A percentile compares a stretch with the other conserved stretches of the same genome.
phyloP scores from a whole-genome alignment of 2,797 vertebrate species.

The Sebastes steindachneri region DNA sequence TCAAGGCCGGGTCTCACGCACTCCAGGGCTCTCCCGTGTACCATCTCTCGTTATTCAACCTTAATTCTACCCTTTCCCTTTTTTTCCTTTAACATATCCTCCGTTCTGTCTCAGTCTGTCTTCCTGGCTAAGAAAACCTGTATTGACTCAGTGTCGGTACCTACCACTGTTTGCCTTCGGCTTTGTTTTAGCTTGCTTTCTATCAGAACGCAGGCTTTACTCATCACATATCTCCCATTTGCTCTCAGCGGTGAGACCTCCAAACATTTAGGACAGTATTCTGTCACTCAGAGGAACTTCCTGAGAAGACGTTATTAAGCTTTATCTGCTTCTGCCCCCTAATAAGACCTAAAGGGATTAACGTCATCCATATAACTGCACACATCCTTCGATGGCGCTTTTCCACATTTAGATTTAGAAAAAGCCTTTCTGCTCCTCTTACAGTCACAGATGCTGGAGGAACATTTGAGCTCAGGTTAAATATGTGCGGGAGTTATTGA shows the following conservation, averaged over 20 bases:
- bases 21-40: background rate
- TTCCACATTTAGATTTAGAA: background rate
- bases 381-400: background rate
- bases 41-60: conserved; percentile 3
- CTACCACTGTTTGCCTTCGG: background rate
- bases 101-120: conserved; percentile 1
- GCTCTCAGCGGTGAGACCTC: background rate
- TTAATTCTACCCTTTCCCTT: conserved; percentile 20
- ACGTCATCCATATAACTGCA: background rate
- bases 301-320: conserved; percentile 1
- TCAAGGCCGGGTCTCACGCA: background rate
- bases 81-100: conserved; percentile 11
- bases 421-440: background rate
- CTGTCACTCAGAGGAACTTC: background rate
- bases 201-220: background rate
- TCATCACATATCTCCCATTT: background rate
- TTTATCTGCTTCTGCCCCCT: background rate
- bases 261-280: background rate
- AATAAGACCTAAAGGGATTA: conserved; percentile 3
- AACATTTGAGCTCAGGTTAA: background rate
- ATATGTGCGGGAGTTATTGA: background rate
- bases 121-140: conserved; percentile 25
- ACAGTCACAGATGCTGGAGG: background rate
- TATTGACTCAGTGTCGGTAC: conserved; percentile 26
- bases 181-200: conserved; percentile 8